A percentile compares a stretch with the other conserved stretches of the same genome.
Conservation (phyloP, 2,888 invertebrate species). For the Amaurobius ferox region DNA sequence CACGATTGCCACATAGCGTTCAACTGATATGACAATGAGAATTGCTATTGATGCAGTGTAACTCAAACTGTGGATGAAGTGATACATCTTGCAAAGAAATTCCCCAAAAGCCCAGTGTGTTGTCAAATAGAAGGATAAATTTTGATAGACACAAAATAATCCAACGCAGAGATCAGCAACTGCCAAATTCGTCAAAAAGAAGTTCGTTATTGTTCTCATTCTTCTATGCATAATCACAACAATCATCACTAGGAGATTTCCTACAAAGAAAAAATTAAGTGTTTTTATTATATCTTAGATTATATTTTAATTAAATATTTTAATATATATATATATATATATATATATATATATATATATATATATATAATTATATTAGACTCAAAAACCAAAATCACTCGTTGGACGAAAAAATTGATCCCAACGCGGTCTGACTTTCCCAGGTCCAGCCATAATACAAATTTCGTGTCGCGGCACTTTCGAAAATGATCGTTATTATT, state of each 20-base stretch:
- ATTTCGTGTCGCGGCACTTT: too few species aligned
- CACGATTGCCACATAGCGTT: constrained; percentile 87
- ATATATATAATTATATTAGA: too few species aligned
- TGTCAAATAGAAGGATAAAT: constrained; percentile 86
- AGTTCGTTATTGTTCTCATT: constrained; percentile 91
- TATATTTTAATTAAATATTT: too few species aligned
- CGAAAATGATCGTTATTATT: too few species aligned
- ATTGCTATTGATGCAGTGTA: constrained; percentile 94
- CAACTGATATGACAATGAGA: constrained; percentile 90
- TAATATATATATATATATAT: too few species aligned
- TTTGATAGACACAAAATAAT: constrained; percentile 93
- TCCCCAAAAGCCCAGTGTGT: constrained; percentile 88
- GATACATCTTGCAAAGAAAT: constrained; percentile 93
- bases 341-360: too few species aligned
- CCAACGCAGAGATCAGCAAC: constrained; percentile 95
- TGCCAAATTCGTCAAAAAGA: constrained; percentile 92
- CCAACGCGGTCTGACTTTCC: too few species aligned
- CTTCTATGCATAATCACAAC: constrained; percentile 89
- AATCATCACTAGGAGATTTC: constrained; percentile 90
- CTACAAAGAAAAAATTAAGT: constrained; percentile 82
- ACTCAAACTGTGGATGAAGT: constrained; percentile 91
- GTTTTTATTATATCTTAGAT: too few species aligned
- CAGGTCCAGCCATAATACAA: too few species aligned
- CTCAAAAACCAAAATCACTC: too few species aligned
- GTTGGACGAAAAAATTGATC: too few species aligned